These are phyloP conservation scores for Eulemur mongoz DNA, from an alignment of 2,797 vertebrate species.

Conservation along the genomic window DNA sequence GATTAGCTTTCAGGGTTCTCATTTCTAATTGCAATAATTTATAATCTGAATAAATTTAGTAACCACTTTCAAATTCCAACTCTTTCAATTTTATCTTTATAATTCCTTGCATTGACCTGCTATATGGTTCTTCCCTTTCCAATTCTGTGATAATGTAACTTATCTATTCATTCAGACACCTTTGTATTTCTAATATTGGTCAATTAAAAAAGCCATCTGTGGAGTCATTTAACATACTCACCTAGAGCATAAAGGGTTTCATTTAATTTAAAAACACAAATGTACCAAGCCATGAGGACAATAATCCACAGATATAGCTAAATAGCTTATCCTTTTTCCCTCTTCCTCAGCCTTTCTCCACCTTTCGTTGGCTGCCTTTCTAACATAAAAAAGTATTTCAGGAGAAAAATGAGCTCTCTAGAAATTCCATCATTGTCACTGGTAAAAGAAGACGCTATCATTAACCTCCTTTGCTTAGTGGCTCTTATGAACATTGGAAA, in stretches of 20 bases:
- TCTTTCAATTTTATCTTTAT: slow-evolving; percentile 67
- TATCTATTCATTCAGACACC: slow-evolving; percentile 54
- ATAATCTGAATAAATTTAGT: slow-evolving; percentile 63
- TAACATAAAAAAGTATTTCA: slow-evolving; percentile 51
- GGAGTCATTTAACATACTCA: slow-evolving; percentile 46
- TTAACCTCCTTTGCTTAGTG: slow-evolving; percentile 59
- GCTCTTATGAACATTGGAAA: slow-evolving; percentile 53
- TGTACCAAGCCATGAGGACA: slow-evolving; percentile 39
- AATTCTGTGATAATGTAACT: slow-evolving; percentile 56
- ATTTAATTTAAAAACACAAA: slow-evolving; percentile 62
- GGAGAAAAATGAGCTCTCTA: slow-evolving; percentile 52
- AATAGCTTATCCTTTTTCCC: slow-evolving; percentile 17
- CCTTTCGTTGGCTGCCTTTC: slow-evolving; percentile 53
- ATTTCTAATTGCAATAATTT: slow-evolving; percentile 60
- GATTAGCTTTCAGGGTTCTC: slow-evolving; percentile 38
- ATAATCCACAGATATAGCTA: slow-evolving; percentile 18
- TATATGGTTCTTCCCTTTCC: slow-evolving; percentile 57
- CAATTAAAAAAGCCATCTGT: slow-evolving; percentile 56
- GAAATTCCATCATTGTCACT: slow-evolving; percentile 41
- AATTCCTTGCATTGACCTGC: slow-evolving; percentile 53
- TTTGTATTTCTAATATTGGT: slow-evolving; percentile 64
- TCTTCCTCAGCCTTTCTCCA: background rate
- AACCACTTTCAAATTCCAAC: slow-evolving; percentile 49
- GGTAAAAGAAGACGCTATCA: slow-evolving; percentile 27
- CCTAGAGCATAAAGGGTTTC: slow-evolving; percentile 41